Evolutionary conservation across 2,888 invertebrate species (phyloP).

Genomic region (Sinotaia quadrata): DNA sequence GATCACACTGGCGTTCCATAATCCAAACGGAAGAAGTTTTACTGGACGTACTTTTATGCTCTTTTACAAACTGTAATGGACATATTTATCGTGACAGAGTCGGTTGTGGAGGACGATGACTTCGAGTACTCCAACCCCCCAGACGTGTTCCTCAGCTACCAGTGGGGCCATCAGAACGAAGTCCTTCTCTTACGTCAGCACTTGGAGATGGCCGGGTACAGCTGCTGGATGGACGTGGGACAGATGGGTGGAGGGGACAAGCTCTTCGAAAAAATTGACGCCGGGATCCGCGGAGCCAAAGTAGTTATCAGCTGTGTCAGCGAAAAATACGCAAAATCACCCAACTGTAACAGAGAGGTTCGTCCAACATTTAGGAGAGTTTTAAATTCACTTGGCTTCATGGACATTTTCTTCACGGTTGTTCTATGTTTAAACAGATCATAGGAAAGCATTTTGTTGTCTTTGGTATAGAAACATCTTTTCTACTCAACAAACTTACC

Average conservation of each 20-base stretch:
- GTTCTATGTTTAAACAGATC: no score
- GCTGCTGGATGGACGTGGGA: constrained; percentile 70
- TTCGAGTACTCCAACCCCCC: constrained; percentile 43
- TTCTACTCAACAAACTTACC: no score
- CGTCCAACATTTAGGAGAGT: no score
- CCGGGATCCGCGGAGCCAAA: constrained; percentile 64
- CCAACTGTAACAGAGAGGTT: constrained; percentile 69
- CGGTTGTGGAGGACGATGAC: constrained; percentile 47
- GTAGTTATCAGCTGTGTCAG: constrained; percentile 63
- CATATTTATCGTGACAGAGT: constrained; percentile 37
- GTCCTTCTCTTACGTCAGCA: constrained; percentile 63
- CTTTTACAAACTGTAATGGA: no score
- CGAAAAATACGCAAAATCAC: constrained; percentile 66
- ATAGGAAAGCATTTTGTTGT: no score
- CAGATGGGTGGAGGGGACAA: constrained; percentile 71
- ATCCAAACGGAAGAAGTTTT: no score
- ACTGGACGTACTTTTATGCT: neutral
- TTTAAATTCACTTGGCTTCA: no score
- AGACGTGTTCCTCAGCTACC: constrained; percentile 61
- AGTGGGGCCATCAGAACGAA: constrained; percentile 67
- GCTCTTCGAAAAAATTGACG: constrained; percentile 67
- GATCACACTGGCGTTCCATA: no score
- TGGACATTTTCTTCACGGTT: no score
- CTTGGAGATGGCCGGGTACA: constrained; percentile 64
- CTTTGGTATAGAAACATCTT: no score